Evolutionary conservation across 2,888 invertebrate genomes (phyloP), one percentile per base, ranked within the genome.

Genomic region (Drosophila stalkeri): DNA sequence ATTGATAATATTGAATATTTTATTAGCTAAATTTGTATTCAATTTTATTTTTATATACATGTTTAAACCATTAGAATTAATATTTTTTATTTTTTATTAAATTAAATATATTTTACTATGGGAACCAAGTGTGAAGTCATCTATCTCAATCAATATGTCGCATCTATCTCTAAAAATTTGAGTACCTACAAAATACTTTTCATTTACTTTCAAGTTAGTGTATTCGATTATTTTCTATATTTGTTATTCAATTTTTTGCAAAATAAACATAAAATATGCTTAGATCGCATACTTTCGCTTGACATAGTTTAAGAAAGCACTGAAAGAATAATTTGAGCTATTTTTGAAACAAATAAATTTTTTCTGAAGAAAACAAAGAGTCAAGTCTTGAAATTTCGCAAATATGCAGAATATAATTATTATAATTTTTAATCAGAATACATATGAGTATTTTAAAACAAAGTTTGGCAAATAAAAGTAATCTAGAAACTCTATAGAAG

Each of bases 241-340:
- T 6, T 20, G 1, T 3, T 20, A 6, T 52, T 35, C 8, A 14
- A 52, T 7, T 33, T 12, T 33, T 12, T 33, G n/a, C 23, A 3
- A 51, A 51, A 51, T 51, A 33, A 33, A 2, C 31, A 27, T 8
- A 51, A 51, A 43, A 8, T 31, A 39, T 49, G 61, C 60, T 61
- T 41, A 7, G 12, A 43, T 16, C 20, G 41, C 31, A 23, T 41
- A 43, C 52, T 52, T 52, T 62, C 12, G 35, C 20, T 20, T 37
- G 46, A 31, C 57, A 47, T 5, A 31, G 35, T 44, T 44, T 35
- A 51, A 8, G 3, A 51, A 33, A 33, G 3, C 33, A 35, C 14
- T 51, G 7, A 8, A 6, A 12, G 7, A 51, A 33, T 51, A 51
- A 7, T 18, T 49, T 41, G 23, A 20, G 1, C 12, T 16, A 8